A percentile compares a stretch with the other conserved stretches of the same genome.
Evolutionary conservation across 2,888 invertebrate genomes (phyloP).

Genomic region (Zygothrica quintamaculata): DNA sequence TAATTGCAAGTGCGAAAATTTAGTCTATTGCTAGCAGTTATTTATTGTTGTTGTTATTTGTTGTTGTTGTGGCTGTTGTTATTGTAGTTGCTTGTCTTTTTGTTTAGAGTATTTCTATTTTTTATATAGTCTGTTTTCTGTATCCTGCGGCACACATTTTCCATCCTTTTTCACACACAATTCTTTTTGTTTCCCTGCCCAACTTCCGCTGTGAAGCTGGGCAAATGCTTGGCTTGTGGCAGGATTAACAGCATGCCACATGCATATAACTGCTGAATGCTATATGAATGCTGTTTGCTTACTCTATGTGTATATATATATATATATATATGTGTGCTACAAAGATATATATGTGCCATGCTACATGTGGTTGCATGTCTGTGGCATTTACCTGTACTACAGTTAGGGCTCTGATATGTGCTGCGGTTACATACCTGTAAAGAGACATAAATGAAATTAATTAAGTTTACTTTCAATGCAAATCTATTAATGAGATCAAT

Average conservation of each 20-base stretch:
- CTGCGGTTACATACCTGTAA: conserved; percentile 44
- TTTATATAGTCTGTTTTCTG: conserved; percentile 18
- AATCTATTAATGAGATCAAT: too few relatives aligned
- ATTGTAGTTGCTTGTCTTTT: too few relatives aligned
- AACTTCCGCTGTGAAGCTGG: conserved; percentile 30
- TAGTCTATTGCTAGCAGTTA: conserved; percentile 41
- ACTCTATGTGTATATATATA: neutral
- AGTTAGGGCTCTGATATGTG: neutral
- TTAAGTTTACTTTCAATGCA: too few relatives aligned
- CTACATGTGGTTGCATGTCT: neutral
- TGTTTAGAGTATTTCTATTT: conserved; percentile 2
- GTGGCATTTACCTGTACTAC: conserved; percentile 33
- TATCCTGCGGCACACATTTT: conserved; percentile 28
- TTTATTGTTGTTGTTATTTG: conserved; percentile 26
- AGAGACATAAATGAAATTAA: too few relatives aligned
- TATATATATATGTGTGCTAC: too few relatives aligned
- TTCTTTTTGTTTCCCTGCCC: conserved; percentile 55
- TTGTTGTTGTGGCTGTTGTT: too few relatives aligned
- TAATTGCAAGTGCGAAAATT: conserved; percentile 74
- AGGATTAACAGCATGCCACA: conserved; percentile 38
- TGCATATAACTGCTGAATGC: neutral
- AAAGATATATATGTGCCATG: too few relatives aligned
- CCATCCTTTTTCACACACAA: conserved; percentile 35
- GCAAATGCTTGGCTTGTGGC: conserved; percentile 54
- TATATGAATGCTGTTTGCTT: neutral